These are phyloP conservation scores for Lepisosteus oculatus DNA, from an alignment of 2,113 vertebrate genomes.

Conservation along the genomic window DNA sequence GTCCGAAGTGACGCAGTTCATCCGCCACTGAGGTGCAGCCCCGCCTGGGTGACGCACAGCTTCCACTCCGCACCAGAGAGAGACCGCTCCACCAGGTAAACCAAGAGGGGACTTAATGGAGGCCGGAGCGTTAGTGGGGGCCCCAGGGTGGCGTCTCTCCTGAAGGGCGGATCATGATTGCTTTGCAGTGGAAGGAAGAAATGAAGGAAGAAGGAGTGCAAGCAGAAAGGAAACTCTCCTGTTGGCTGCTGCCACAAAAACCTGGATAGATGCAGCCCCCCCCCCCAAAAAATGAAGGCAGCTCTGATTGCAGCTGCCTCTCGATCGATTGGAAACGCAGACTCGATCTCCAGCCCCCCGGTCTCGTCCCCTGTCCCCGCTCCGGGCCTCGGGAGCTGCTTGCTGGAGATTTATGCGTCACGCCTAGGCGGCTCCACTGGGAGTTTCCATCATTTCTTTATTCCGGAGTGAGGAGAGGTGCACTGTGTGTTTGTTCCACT, in stretches of 20 bases:
- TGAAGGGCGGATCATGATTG: too few relatives aligned
- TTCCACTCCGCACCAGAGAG: too few relatives aligned
- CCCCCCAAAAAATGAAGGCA: constrained; percentile 68
- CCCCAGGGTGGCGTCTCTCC: too few relatives aligned
- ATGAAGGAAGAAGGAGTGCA: constrained; percentile 18
- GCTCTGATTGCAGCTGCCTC: constrained; percentile 66
- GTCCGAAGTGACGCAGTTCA: too few relatives aligned
- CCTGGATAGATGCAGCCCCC: constrained; percentile 67
- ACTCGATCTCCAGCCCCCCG: constrained; percentile 71
- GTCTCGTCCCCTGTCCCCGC: constrained; percentile 69
- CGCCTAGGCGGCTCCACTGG: constrained; percentile 51
- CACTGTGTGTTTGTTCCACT: constrained; percentile 39
- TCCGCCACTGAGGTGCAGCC: too few relatives aligned
- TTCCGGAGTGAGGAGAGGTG: constrained; percentile 49
- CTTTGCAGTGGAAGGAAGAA: too few relatives aligned
- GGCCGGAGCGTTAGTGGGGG: too few relatives aligned
- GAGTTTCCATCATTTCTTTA: constrained; percentile 61
- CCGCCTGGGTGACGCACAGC: too few relatives aligned
- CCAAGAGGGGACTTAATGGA: too few relatives aligned
- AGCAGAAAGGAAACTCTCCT: constrained; percentile 53
- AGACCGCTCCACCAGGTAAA: too few relatives aligned
- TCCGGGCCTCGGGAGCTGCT: constrained; percentile 48
- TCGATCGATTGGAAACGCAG: constrained; percentile 71
- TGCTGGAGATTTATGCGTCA: constrained; percentile 58
- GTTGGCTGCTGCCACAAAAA: constrained; percentile 64